Conservation (phyloP, 2,797 vertebrate species). For the Alauda arvensis region DNA sequence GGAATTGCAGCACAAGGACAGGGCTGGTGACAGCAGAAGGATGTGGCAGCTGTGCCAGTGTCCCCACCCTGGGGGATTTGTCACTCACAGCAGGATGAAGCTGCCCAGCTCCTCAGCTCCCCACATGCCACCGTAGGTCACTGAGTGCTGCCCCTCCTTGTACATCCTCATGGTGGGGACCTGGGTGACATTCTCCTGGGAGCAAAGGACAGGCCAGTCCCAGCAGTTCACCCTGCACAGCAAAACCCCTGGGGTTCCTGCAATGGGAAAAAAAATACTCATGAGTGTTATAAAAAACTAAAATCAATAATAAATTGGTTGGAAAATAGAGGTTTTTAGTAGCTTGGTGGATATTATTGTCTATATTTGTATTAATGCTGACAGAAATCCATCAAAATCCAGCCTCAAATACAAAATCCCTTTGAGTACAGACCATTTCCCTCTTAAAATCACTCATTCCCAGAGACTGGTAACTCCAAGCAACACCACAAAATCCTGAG, state of each 20-base stretch:
- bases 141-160: constrained; percentile 50
- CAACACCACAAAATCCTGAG: background rate
- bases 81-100: constrained; percentile 88
- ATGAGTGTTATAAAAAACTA: background rate
- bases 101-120: constrained; percentile 76
- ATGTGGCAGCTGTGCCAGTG: background rate
- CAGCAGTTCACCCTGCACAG: constrained; percentile 83
- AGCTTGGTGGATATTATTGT: background rate
- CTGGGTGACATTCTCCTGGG: constrained; percentile 75
- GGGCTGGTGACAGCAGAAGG: background rate
- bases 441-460: background rate
- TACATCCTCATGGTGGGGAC: constrained; percentile 82
- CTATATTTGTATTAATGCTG: background rate
- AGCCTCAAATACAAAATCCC: background rate
- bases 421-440: background rate
- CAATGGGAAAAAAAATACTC: background rate
- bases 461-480: background rate
- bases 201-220: constrained; percentile 86
- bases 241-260: constrained; percentile 63
- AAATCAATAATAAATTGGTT: background rate
- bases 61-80: background rate
- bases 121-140: constrained; percentile 83
- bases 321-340: background rate
- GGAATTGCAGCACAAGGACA: background rate
- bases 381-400: background rate